Conservation (phyloP, 2,888 invertebrate species). For the Scelioninae gen. 1 region DNA sequence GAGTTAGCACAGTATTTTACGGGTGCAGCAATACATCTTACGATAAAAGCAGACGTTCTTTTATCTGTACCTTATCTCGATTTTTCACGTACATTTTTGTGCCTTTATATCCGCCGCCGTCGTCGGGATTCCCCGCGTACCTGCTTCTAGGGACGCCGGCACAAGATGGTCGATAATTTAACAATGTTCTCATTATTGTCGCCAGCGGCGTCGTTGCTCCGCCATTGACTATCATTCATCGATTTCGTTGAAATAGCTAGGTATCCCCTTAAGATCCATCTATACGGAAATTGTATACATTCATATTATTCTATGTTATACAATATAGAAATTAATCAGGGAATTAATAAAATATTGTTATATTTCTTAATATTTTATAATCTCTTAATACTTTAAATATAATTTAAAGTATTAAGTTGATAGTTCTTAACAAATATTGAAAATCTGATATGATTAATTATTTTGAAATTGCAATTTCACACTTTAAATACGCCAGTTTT, state of each 20-base stretch:
- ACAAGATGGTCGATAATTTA: constrained; percentile 74
- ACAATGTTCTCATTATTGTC: constrained; percentile 75
- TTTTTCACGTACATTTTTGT: constrained; percentile 57
- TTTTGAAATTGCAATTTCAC: too few species aligned
- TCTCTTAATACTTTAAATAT: too few species aligned
- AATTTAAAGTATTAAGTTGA: too few species aligned
- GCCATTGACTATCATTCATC: constrained; percentile 43
- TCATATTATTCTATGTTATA: constrained; percentile 21
- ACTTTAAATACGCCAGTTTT: too few species aligned
- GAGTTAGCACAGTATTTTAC: constrained; percentile 65
- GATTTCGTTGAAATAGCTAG: constrained; percentile 48
- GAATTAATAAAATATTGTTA: too few species aligned
- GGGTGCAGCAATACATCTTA: constrained; percentile 59
- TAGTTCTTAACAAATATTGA: too few species aligned
- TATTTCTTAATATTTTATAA: too few species aligned
- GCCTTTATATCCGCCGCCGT: constrained; percentile 62
- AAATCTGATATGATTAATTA: too few species aligned
- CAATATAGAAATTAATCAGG: constrained; percentile 22
- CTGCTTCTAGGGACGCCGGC: constrained; percentile 60
- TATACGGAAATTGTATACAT: constrained; percentile 4
- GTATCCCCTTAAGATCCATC: constrained; percentile 24
- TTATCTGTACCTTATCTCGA: constrained; percentile 66
- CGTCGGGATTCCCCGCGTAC: constrained; percentile 72
- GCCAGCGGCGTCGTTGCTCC: constrained; percentile 52
- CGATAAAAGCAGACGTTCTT: constrained; percentile 53